phyloP scores from a whole-genome alignment of 2,888 invertebrate genomes.

The Iselma pallidipennis region DNA sequence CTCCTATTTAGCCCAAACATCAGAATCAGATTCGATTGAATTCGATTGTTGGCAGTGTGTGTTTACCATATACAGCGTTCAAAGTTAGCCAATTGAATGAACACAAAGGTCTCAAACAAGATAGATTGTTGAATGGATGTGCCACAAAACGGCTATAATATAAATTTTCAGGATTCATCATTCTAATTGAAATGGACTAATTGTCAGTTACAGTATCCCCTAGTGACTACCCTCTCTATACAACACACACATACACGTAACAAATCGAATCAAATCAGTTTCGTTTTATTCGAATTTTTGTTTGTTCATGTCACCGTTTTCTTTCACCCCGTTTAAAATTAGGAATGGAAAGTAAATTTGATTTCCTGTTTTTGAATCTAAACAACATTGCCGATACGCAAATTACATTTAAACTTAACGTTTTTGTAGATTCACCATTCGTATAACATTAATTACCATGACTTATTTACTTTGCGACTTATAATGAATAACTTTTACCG shows the following conservation, averaged over 20 bases:
- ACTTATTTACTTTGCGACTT: slow-evolving; percentile 12
- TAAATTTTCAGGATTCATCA: background rate
- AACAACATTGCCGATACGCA: slow-evolving; percentile 16
- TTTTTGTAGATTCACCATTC: slow-evolving; percentile 3
- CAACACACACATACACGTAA: background rate
- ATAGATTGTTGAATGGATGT: background rate
- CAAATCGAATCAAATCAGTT: background rate
- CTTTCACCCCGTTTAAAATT: background rate
- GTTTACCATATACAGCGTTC: too few species aligned
- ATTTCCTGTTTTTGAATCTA: slow-evolving; percentile 9
- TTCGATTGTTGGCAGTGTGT: too few species aligned
- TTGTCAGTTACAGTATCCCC: background rate
- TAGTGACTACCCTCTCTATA: background rate
- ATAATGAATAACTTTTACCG: background rate
- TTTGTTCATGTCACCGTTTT: slow-evolving; percentile 10
- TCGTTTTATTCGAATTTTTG: slow-evolving; percentile 7
- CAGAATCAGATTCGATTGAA: too few species aligned
- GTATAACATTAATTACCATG: slow-evolving; percentile 10
- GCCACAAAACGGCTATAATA: background rate
- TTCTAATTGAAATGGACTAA: background rate
- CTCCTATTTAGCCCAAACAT: too few species aligned
- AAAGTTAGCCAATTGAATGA: too few species aligned
- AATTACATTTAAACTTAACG: slow-evolving; percentile 13
- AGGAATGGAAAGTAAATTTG: slow-evolving; percentile 3
- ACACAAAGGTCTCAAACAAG: background rate